phyloP scores from a whole-genome alignment of 2,113 vertebrate genomes.

The Australoheros scitulus region DNA sequence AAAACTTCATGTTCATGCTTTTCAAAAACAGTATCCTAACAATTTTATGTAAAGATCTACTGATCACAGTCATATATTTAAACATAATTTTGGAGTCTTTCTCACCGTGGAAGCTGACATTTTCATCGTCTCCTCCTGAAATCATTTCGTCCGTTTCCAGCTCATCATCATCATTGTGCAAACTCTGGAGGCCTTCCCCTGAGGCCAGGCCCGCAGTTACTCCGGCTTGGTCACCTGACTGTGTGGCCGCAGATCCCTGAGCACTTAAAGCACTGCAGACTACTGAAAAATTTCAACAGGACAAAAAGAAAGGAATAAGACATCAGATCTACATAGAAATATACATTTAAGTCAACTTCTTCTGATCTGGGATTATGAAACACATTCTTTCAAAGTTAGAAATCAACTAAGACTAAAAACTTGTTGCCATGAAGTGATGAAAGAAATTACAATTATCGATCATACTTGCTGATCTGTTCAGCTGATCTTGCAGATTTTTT shows the following conservation, averaged over 20 bases:
- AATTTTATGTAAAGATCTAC: background rate
- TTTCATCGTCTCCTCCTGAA: conserved; percentile 52
- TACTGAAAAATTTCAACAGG: conserved; percentile 27
- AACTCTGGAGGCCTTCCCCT: conserved; percentile 66
- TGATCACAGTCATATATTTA: background rate
- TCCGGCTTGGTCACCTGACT: conserved; percentile 46
- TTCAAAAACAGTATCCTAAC: no score
- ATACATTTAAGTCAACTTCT: background rate
- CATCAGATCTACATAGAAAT: background rate
- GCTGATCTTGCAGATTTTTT: background rate
- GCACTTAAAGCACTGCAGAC: conserved; percentile 51
- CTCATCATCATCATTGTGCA: conserved; percentile 57
- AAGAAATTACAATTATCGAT: no score
- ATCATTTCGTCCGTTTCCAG: conserved; percentile 55
- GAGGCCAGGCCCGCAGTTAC: conserved; percentile 65
- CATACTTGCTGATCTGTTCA: background rate
- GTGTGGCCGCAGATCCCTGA: conserved; percentile 51
- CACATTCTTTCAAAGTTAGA: background rate
- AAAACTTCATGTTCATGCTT: background rate
- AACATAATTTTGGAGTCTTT: background rate
- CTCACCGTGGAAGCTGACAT: conserved; percentile 48
- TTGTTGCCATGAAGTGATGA: background rate
- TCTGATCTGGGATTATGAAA: background rate
- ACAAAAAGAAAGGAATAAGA: background rate
- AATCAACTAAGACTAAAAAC: background rate